Percentiles rank a stretch among this genome's conserved stretches.
phyloP scores from a whole-genome alignment of 1,140 invertebrate species.

The Euwallacea fornicatus region DNA sequence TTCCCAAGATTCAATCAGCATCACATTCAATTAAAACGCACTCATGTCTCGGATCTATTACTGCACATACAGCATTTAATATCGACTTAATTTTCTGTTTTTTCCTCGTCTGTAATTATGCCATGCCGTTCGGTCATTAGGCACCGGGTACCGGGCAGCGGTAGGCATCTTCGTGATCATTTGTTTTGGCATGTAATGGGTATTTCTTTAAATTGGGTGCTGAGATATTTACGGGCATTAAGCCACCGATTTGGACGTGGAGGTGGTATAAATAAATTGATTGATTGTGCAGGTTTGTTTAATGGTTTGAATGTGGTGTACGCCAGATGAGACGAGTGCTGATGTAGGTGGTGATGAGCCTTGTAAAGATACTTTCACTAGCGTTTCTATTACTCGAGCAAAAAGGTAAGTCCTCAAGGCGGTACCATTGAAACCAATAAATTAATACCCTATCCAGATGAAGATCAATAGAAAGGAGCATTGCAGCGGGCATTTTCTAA shows the following conservation, averaged over 20 bases:
- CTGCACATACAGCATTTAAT: conserved; percentile 25
- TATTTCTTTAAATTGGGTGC: conserved; percentile 25
- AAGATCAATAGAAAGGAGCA: neutral
- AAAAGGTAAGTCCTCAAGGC: neutral
- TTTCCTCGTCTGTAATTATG: conserved; percentile 27
- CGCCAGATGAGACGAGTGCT: neutral
- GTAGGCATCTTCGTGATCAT: conserved; percentile 32
- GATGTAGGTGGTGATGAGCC: neutral
- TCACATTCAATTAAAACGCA: conserved; percentile 23
- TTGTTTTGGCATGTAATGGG: conserved; percentile 25
- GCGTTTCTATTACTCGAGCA: neutral
- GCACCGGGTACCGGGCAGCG: conserved; percentile 2
- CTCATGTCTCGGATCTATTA: conserved; percentile 18
- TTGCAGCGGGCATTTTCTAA: neutral
- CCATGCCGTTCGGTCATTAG: conserved; percentile 18
- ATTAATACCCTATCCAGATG: neutral
- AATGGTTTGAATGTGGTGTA: neutral
- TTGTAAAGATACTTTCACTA: neutral
- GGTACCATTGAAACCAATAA: neutral
- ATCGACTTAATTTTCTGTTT: conserved; percentile 29
- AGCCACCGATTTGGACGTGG: conserved; percentile 14
- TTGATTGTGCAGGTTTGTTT: neutral
- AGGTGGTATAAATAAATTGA: conserved; percentile 14
- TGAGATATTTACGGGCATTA: conserved; percentile 26
- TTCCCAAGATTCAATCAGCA: conserved; percentile 17